Base-by-base conservation (phyloP, 2,888 invertebrate genomes). In the Platypus cylindrus region DNA sequence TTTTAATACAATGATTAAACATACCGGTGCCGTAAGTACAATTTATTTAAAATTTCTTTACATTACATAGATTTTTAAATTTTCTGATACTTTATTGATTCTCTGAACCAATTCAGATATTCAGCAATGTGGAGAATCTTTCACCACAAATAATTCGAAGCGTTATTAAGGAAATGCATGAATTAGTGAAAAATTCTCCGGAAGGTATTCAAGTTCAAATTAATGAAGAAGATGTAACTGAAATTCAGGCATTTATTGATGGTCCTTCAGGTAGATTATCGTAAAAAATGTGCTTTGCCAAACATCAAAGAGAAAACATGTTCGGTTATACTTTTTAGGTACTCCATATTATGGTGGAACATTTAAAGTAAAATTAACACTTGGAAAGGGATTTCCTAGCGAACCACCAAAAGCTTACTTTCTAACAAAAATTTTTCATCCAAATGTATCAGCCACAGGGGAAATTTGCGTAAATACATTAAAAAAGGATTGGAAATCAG, bases 401-500 rank as follows among this genome's bases (percentile, higher is more conserved):
- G 76, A 80, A 49, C 90, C 94, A 47, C 94, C 94, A 29, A 91
- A 91, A 65, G 93, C 85, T 36, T 80, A 70, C 66, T 95, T 95
- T 64, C 68, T 90, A 41, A 95, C 94, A 34, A 89, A 86, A 70
- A 89, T 95, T 58, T 95, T 95, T 67, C 94, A 95, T 65, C 94
- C 94, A 16, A 95, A 95, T 69, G 93, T 95, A 49, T 82, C 93
- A 30, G 67, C 74, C 41, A 86, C 81, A 66, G 94, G 94, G 40
- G 93, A 93, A 65, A 94, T 95, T 55, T 95, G 94, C 66, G 94
- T 94, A 5, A 90, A 93, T 65, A 93, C 94, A 40, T 70, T 95
- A 43, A 87, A 89, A 64, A 90, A 85, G 65, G 94, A 93, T 69
- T 94, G 94, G 94, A 87, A 87, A 59, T 78, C 90, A 42, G 89